phyloP scores from a whole-genome alignment of 2,113 vertebrate genomes.

The Carassius carassius region DNA sequence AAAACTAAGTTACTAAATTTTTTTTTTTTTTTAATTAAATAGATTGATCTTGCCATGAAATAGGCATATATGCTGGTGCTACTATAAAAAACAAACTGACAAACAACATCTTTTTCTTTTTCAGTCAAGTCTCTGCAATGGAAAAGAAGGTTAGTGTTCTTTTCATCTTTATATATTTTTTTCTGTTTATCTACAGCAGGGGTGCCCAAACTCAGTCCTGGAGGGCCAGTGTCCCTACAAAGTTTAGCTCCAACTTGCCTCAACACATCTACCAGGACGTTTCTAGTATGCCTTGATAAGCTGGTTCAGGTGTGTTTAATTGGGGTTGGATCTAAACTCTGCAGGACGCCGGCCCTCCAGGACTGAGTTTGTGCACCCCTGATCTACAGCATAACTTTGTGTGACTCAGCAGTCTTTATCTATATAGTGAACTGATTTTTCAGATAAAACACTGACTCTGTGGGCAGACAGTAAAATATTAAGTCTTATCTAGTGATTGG shows the following conservation, averaged over 20 bases:
- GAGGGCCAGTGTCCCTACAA: too few relatives aligned
- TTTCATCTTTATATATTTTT: background rate
- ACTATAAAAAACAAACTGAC: background rate
- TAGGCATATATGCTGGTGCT: background rate
- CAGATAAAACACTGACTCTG: background rate
- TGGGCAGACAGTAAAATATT: background rate
- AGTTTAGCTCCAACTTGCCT: too few relatives aligned
- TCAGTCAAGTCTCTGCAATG: conserved; percentile 63
- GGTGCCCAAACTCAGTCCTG: too few relatives aligned
- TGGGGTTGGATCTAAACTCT: too few relatives aligned
- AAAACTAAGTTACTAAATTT: background rate
- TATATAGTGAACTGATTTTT: background rate
- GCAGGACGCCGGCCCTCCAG: too few relatives aligned
- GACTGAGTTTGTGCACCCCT: too few relatives aligned
- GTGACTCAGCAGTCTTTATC: background rate
- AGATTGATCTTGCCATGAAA: background rate
- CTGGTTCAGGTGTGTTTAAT: too few relatives aligned
- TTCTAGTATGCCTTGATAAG: too few relatives aligned
- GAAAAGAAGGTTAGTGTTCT: conserved; percentile 67
- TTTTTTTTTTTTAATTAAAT: background rate
- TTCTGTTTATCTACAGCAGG: background rate
- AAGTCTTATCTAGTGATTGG: too few relatives aligned
- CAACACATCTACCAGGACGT: too few relatives aligned
- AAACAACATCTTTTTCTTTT: conserved; percentile 35
- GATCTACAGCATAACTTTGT: background rate